These are phyloP conservation scores for Acronicta alni DNA, from an alignment of 2,888 invertebrate genomes.

Conservation along the genomic window DNA sequence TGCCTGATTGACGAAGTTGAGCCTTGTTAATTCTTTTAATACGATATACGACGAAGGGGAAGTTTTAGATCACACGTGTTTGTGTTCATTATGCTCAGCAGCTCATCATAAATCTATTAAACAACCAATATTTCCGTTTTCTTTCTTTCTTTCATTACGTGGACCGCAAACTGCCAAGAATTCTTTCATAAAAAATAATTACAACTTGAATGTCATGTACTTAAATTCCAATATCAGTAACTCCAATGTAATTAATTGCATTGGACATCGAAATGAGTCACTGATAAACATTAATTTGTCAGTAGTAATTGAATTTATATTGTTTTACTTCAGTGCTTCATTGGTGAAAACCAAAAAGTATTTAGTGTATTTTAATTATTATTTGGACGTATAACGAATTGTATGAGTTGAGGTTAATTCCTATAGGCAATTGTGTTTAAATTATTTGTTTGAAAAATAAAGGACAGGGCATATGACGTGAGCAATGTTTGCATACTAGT, in stretches of 20 bases:
- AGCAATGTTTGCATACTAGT: not conserved
- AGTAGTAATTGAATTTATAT: slow-evolving; percentile 53
- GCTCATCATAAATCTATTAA: too few relatives aligned
- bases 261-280: slow-evolving; percentile 50
- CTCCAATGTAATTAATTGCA: slow-evolving; percentile 54
- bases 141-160: too few relatives aligned
- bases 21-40: too few relatives aligned
- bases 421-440: not conserved
- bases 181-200: not conserved
- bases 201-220: slow-evolving; percentile 11
- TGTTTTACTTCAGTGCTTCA: slow-evolving; percentile 37
- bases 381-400: slow-evolving; percentile 9
- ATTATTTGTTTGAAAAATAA: slow-evolving; percentile 2
- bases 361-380: slow-evolving; percentile 23
- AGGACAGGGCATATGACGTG: not conserved
- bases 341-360: slow-evolving; percentile 25
- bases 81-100: too few relatives aligned
- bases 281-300: slow-evolving; percentile 56
- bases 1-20: too few relatives aligned
- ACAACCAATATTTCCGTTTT: too few relatives aligned
- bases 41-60: too few relatives aligned
- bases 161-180: too few relatives aligned
- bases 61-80: too few relatives aligned
- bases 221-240: slow-evolving; percentile 43
- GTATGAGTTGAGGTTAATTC: not conserved